Evolutionary conservation across 2,113 vertebrate genomes (phyloP), one percentile per base, ranked within the genome.

Genomic region (Hypanus sabinus): DNA sequence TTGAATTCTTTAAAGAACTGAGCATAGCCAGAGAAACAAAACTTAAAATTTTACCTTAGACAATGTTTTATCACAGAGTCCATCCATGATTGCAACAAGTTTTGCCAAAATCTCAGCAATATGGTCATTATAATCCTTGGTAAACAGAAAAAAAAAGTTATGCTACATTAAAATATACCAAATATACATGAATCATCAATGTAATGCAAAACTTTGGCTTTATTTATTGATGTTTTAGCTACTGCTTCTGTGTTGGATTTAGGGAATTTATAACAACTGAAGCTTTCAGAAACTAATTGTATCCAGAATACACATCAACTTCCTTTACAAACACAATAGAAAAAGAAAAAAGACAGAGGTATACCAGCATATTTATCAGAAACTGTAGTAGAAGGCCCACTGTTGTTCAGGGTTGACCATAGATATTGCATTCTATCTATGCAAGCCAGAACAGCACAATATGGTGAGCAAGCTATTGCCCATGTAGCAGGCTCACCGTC

Each of bases 1-100:
- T 90, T 62, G 12, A 75, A 55, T 93, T 92, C n/a, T 87, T 7
- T 93, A 91, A 36, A 36, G 65, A 68, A 91, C 33, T 22, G 36
- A 73, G 55, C 10, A 73, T 73, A 75, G 22, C 36, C 91, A 73
- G 70, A 93, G 60, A 71, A 55, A 22, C 38, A 93, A 90, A 93
- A 55, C 8, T 70, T 36, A 38, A 27, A 95, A 94, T 70, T 94
- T 97, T 96, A 99, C 99, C 98, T 99, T 99, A 22, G 97, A 98
- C 94, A 99, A 95, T 4, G 98, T 96, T 95, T 98, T 99, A 96
- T 99, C 99, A 96, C 98, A 99, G 95, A 99, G 96, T 94, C 97
- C 97, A 96, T 99, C 99, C 99, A 99, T 99, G 96, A 99, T 99
- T 95, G 98, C 98, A 96, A 99, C 99, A 92, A 99, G 98, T 95